Conservation (phyloP, 2,888 invertebrate species). For the Chymomyza procnemis region DNA sequence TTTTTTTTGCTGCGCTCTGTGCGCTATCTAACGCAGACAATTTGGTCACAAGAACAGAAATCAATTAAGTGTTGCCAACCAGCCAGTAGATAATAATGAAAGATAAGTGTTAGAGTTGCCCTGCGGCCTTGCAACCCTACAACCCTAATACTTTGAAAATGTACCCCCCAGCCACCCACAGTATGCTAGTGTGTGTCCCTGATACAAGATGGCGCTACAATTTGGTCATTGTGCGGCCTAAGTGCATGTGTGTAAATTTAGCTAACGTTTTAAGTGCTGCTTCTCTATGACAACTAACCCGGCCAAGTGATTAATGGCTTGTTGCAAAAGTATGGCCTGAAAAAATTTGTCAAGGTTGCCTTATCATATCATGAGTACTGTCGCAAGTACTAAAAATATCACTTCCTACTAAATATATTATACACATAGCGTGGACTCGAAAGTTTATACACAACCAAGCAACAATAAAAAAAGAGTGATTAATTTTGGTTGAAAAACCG, state of each 20-base stretch:
- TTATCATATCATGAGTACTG: not conserved
- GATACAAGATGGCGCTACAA: not conserved
- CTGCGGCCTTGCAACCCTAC: slow-evolving; percentile 5
- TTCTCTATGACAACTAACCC: slow-evolving; percentile 54
- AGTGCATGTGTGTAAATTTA: slow-evolving; percentile 72
- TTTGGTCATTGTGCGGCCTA: slow-evolving; percentile 42
- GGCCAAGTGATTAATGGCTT: slow-evolving; percentile 55
- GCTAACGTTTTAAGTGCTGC: slow-evolving; percentile 69
- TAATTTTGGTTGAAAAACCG: too few relatives aligned
- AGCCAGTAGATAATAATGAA: slow-evolving; percentile 68
- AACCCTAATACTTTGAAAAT: not conserved
- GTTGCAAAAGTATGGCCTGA: slow-evolving; percentile 21
- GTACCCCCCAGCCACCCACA: too few relatives aligned
- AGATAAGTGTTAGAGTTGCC: slow-evolving; percentile 67
- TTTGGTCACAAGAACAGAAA: slow-evolving; percentile 44
- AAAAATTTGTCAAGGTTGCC: not conserved
- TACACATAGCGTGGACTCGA: not conserved
- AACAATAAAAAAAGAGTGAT: not conserved
- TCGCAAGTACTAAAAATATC: not conserved
- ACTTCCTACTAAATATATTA: not conserved
- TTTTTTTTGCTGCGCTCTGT: not conserved
- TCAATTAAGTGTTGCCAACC: slow-evolving; percentile 55
- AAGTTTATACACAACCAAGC: not conserved
- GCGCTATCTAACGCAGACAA: slow-evolving; percentile 21
- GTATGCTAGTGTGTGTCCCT: not conserved